These are phyloP conservation scores for human (Homo sapiens) DNA, from an alignment of 2,113 vertebrate species.

Conservation along the genomic window GRCh38 chr21:25938501-25939000, in stretches of 20 bases:
- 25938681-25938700: background rate
- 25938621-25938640: background rate
- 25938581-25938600: background rate
- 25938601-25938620: background rate
- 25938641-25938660: background rate
- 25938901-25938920: too few relatives aligned
- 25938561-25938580: background rate
- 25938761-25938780: background rate
- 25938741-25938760: background rate
- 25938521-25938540: background rate
- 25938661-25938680: background rate
- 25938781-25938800: background rate
- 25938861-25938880: background rate
- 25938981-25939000: background rate
- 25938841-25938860: too few relatives aligned
- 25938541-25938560: background rate
- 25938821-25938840: background rate
- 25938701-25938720: background rate
- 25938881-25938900: background rate
- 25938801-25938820: rapidly evolving
- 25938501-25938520: background rate
- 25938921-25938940: background rate
- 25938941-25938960: too few relatives aligned
- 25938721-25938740: background rate
- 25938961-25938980: background rate